phyloP scores from a whole-genome alignment of 2,888 invertebrate genomes.

The Eulithis testata region DNA sequence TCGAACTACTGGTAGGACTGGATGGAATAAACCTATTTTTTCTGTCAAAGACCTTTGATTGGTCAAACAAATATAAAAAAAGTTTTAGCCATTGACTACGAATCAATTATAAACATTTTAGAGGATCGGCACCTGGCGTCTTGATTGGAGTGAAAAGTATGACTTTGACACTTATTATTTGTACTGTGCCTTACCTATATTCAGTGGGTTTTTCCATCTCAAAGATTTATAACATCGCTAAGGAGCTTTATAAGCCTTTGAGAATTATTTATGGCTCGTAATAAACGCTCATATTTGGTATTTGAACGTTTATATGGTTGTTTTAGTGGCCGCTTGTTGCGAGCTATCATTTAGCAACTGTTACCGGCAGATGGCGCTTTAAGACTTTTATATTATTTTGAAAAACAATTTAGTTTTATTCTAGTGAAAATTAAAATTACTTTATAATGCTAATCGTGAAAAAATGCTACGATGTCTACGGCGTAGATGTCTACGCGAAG shows the following conservation, averaged over 20 bases:
- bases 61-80: too few species aligned
- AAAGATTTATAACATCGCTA: constrained; percentile 46
- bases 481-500: too few species aligned
- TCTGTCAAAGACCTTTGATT: too few species aligned
- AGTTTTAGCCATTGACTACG: too few species aligned
- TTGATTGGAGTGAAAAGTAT: constrained; percentile 1
- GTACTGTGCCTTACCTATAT: constrained; percentile 33
- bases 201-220: constrained; percentile 41
- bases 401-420: constrained; percentile 8
- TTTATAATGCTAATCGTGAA: too few species aligned
- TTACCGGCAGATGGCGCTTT: constrained; percentile 36
- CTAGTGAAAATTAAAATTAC: neutral
- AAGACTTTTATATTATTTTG: constrained; percentile 30
- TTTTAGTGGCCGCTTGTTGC: constrained; percentile 36
- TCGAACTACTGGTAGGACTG: too few species aligned
- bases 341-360: constrained; percentile 38
- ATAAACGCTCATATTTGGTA: constrained; percentile 47
- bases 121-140: neutral
- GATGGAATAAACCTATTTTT: too few species aligned
- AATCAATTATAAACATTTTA: too few species aligned
- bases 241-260: constrained; percentile 46
- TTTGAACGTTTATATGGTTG: constrained; percentile 43
- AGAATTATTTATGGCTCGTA: constrained; percentile 47
- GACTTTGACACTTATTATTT: constrained; percentile 4
- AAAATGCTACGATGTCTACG: too few species aligned